phyloP scores from a whole-genome alignment of 1,140 invertebrate species.

The Amphibalanus amphitrite region DNA sequence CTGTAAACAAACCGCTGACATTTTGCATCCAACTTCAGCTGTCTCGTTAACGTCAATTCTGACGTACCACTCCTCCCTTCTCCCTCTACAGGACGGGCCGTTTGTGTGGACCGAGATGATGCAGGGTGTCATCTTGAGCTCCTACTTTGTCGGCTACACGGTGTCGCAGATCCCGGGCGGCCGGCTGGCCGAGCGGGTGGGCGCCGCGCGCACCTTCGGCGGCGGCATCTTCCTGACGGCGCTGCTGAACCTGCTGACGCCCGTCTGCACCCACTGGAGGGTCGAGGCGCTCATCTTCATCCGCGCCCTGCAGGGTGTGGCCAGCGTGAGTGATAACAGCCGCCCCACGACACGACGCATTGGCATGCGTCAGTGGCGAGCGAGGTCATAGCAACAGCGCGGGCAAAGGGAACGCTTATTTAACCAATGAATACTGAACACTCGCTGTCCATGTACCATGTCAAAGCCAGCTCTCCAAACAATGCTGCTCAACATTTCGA shows the following conservation, averaged over 20 bases:
- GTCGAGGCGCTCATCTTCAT: neutral
- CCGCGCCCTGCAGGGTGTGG: neutral
- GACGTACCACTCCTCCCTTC: neutral
- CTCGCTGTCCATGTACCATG: too few species aligned
- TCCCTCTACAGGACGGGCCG: constrained; percentile 19
- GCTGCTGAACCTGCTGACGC: constrained; percentile 60
- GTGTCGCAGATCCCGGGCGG: constrained; percentile 56
- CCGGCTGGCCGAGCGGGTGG: constrained; percentile 51
- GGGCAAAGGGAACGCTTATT: too few species aligned
- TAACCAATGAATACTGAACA: too few species aligned
- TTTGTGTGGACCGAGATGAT: constrained; percentile 25
- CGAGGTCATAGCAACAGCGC: too few species aligned
- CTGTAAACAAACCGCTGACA: too few species aligned
- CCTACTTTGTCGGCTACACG: constrained; percentile 3
- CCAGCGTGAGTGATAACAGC: constrained; percentile 5
- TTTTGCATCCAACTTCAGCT: too few species aligned
- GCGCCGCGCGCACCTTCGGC: constrained; percentile 69
- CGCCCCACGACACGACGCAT: too few species aligned
- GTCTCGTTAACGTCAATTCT: too few species aligned
- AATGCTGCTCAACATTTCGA: too few species aligned
- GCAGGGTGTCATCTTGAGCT: constrained; percentile 24
- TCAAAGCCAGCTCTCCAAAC: too few species aligned
- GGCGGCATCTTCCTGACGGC: constrained; percentile 62
- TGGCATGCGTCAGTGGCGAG: too few species aligned
- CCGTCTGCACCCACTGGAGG: constrained; percentile 26